A percentile compares a stretch with the other conserved stretches of the same genome.
These are phyloP conservation scores for Phyllotreta striolata DNA, from an alignment of 2,888 invertebrate genomes.

Conservation along the genomic window DNA sequence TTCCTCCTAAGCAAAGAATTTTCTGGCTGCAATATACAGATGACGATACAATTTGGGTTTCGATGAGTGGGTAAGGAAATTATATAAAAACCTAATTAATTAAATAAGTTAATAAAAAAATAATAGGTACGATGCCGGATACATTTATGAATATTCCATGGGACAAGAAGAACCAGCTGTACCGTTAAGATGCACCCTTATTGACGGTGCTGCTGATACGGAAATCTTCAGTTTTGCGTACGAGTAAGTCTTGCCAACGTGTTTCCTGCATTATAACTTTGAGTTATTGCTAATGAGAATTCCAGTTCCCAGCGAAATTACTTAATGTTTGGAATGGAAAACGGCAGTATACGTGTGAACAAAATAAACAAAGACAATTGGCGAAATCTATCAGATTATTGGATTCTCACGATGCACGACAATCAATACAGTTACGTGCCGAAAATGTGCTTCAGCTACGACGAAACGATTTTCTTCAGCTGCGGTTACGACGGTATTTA, in stretches of 20 bases:
- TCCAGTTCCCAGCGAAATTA: constrained; percentile 63
- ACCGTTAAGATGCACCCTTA: constrained; percentile 61
- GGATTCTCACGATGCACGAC: constrained; percentile 79
- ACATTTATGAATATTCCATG: constrained; percentile 69
- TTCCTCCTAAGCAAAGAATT: constrained; percentile 62
- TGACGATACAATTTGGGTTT: constrained; percentile 67
- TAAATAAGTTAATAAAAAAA: background rate
- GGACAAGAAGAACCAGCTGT: constrained; percentile 57
- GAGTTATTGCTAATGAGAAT: constrained; percentile 1
- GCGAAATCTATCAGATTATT: constrained; percentile 70
- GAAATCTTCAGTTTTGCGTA: constrained; percentile 67
- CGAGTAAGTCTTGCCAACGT: constrained; percentile 57
- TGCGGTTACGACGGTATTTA: constrained; percentile 63
- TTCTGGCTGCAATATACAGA: constrained; percentile 66
- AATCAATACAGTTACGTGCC: constrained; percentile 73
- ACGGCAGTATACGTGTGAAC: constrained; percentile 69
- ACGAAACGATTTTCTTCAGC: constrained; percentile 66
- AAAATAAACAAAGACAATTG: constrained; percentile 62
- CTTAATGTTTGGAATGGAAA: constrained; percentile 68
- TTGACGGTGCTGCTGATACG: constrained; percentile 65
- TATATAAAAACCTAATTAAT: constrained; percentile 10
- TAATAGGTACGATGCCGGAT: constrained; percentile 69
- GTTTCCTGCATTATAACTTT: background rate
- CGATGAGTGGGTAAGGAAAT: constrained; percentile 64
- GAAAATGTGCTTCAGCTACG: constrained; percentile 69